Evolutionary conservation across 2,888 invertebrate species (phyloP), one percentile per base, ranked within the genome.

Genomic region (Caradrina clavipalpis): DNA sequence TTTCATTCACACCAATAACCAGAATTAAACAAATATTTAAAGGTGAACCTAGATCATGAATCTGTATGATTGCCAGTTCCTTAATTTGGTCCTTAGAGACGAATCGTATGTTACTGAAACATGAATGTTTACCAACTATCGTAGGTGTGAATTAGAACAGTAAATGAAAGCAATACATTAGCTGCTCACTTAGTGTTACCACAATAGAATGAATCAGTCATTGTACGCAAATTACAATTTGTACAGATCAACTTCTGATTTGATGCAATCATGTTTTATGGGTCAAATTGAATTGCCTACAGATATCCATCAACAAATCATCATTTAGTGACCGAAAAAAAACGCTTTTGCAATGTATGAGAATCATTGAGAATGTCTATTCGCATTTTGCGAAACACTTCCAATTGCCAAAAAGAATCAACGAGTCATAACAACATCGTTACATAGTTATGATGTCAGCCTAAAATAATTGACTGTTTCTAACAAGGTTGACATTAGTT

Each of bases 211-310:
- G 86, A 87, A 69, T 84, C 78, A 83, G 73, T 78, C 83, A 91
- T 92, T 92, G 91, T 92, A 92, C 66, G 89, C 89, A 89, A 93
- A 89, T 84, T 73, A 75, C 53, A 22, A 75, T 82, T 83, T 73
- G 71, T 78, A 78, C 65, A 76, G 65, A 75, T 56, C 55, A 10
- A 59, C 54, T 68, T 73, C 61, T 51, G 64, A 71, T 62, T 59
- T 71, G 71, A 73, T 58, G 78, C 72, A 84, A 85, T 82, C 51
- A 60, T 51, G 49, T 45, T 81, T 76, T 71, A 64, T 78, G 54
- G 73, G 61, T 67, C 66, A 78, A 67, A 78, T 81, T 53, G 51
- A 60, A 64, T 63, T 64, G 77, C 50, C 45, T 61, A 56, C 3
- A 54, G 58, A 66, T 26, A 53, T 58, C 39, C 13, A 77, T 78